Percentiles rank a stretch among this genome's conserved stretches.
phyloP scores from a whole-genome alignment of 2,888 invertebrate species.

The Leptopilina drosophilae region DNA sequence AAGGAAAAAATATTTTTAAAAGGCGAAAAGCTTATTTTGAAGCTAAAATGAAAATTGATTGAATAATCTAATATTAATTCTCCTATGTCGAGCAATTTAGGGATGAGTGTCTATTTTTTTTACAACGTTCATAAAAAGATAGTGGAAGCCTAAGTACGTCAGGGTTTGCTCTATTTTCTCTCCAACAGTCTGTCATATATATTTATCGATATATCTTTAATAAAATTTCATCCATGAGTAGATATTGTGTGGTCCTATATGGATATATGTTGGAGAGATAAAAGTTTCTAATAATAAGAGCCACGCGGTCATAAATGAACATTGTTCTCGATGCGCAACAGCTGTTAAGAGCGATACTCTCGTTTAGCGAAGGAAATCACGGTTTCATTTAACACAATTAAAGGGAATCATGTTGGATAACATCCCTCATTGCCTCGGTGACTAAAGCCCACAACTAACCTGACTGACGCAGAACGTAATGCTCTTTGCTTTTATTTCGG shows the following conservation, averaged over 20 bases:
- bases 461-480: constrained; percentile 32
- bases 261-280: constrained; percentile 25
- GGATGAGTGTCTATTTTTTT: too few species aligned
- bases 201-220: constrained; percentile 11
- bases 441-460: constrained; percentile 12
- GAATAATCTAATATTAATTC: too few species aligned
- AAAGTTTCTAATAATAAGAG: constrained; percentile 39
- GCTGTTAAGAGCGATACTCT: constrained; percentile 55
- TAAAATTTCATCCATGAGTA: constrained; percentile 33
- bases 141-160: neutral
- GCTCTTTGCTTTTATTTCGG: constrained; percentile 46
- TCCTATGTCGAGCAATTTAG: too few species aligned
- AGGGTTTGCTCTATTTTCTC: constrained; percentile 19
- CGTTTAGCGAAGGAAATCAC: constrained; percentile 65
- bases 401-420: constrained; percentile 51
- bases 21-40: too few species aligned
- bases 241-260: constrained; percentile 25
- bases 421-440: constrained; percentile 43
- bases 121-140: neutral
- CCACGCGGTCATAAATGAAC: constrained; percentile 45
- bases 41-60: too few species aligned
- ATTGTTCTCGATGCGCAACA: constrained; percentile 43
- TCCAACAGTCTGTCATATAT: neutral
- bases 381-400: constrained; percentile 67
- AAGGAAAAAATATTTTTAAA: too few species aligned